These are phyloP conservation scores for Zaprionus gabonicus DNA, from an alignment of 1,140 invertebrate species.

Conservation along the genomic window DNA sequence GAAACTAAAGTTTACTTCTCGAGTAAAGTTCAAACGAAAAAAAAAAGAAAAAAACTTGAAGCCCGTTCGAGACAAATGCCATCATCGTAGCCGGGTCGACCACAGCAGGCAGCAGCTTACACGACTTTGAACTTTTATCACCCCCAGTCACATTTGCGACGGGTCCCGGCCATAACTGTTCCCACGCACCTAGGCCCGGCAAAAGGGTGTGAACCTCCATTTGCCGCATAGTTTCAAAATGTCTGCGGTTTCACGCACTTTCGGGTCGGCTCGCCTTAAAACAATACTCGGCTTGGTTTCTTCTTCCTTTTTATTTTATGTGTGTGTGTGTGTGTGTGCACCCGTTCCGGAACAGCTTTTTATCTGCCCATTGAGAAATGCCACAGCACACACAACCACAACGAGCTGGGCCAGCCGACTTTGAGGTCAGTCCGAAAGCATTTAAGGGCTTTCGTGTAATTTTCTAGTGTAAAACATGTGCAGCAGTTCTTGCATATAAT, in stretches of 20 bases:
- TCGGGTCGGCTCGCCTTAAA: conserved; percentile 22
- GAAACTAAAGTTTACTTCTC: conserved; percentile 15
- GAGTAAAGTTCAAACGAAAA: conserved; percentile 29
- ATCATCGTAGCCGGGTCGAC: conserved; percentile 30
- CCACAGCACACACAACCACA: conserved; percentile 20
- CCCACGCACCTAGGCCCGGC: conserved; percentile 14
- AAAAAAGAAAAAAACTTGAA: conserved; percentile 1
- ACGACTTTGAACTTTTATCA: conserved; percentile 74
- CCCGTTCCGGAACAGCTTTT: background rate
- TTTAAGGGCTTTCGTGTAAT: conserved; percentile 26
- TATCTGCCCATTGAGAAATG: conserved; percentile 9
- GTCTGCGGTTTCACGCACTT: conserved; percentile 34
- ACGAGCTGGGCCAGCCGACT: conserved; percentile 7
- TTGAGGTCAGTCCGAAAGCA: conserved; percentile 23
- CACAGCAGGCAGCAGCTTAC: conserved; percentile 53
- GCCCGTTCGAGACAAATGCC: conserved; percentile 24
- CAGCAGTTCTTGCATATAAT: background rate
- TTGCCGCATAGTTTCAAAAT: conserved; percentile 41
- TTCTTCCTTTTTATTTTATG: background rate
- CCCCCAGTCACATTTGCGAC: conserved; percentile 42
- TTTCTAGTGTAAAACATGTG: conserved; percentile 9
- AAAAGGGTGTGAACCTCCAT: conserved; percentile 51
- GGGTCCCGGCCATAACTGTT: conserved; percentile 12
- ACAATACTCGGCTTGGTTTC: conserved; percentile 1
- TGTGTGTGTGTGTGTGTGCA: background rate